Evolutionary conservation across 1,140 invertebrate species (phyloP), one percentile per base, ranked within the genome.

Genomic region (Aphelenchoides besseyi): DNA sequence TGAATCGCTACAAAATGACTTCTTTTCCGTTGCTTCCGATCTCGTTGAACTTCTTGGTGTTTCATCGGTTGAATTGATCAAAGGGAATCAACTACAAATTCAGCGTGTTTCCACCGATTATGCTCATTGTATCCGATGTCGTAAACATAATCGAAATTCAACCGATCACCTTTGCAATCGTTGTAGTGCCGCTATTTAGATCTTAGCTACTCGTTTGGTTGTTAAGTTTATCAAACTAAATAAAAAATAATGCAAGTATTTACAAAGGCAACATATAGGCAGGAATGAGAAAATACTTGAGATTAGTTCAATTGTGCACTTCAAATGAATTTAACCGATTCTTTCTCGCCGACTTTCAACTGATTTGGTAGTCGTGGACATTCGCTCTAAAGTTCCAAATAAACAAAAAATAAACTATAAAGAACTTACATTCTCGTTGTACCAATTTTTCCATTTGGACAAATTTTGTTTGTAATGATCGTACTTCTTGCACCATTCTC

Each of bases 401-500:
- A 1, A 2, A n/a, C n/a, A 18, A 18, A 73, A 52, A 23, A n/a
- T 71, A 0, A 74, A 57, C n/a, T 26, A 16, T 0, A 0, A 9
- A 0, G 23, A 35, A 57, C 74, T 59, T 36, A 77, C 75, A 61
- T 80, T 79, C 30, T 64, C 66, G 3, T 82, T 69, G 36, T 81
- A 77, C 64, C 59, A 80, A 28, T 67, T 53, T 64, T 80, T 74
- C 79, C 79, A 82, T 54, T 74, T 75, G 5, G 69, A 75, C 33
- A 81, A 41, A 59, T 78, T 79, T 23, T 54, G 41, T 35, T 76
- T 69, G 55, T 81, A 81, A 55, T 55, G 57, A 32, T 81, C 78
- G 29, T 73, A 72, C 41, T 77, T 74, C 9, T 66, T 29, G 59
- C 79, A 81, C 79, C 79, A 81, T 59, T 81, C 79, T 8, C 79